Evolutionary conservation across 2,113 vertebrate species (phyloP).

Genomic region (Xenopus laevis): DNA sequence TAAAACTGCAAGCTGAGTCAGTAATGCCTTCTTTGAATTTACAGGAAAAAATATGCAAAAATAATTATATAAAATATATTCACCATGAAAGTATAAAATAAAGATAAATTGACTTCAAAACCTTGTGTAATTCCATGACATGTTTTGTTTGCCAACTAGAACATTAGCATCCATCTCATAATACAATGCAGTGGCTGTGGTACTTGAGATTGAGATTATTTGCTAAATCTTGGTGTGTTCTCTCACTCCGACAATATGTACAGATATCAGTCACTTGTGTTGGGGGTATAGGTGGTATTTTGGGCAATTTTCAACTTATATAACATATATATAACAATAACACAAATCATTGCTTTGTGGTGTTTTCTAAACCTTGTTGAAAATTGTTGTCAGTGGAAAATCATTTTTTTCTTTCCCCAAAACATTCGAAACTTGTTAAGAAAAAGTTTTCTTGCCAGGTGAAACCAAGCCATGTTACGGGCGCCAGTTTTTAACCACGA

Average conservation of each 20-base stretch:
- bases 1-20: too few species aligned
- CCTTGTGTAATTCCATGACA: too few species aligned
- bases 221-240: slow-evolving; percentile 12
- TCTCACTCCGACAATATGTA: slow-evolving; percentile 27
- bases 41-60: too few species aligned
- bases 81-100: too few species aligned
- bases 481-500: slow-evolving; percentile 17
- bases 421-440: slow-evolving; percentile 40
- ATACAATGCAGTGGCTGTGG: neutral
- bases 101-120: too few species aligned
- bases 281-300: slow-evolving; percentile 2
- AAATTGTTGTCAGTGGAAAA: slow-evolving; percentile 34
- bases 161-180: slow-evolving; percentile 11
- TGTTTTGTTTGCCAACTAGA: neutral
- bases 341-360: slow-evolving; percentile 5
- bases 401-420: slow-evolving; percentile 20
- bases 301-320: slow-evolving; percentile 23
- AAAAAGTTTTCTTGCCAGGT: slow-evolving; percentile 32
- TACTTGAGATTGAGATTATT: neutral
- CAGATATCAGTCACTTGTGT: slow-evolving; percentile 33
- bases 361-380: slow-evolving; percentile 31
- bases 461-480: slow-evolving; percentile 2
- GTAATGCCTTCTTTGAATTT: too few species aligned
- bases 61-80: too few species aligned
- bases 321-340: slow-evolving; percentile 32